Conservation (phyloP, 1,140 invertebrate genomes). For the Limonius californicus region DNA sequence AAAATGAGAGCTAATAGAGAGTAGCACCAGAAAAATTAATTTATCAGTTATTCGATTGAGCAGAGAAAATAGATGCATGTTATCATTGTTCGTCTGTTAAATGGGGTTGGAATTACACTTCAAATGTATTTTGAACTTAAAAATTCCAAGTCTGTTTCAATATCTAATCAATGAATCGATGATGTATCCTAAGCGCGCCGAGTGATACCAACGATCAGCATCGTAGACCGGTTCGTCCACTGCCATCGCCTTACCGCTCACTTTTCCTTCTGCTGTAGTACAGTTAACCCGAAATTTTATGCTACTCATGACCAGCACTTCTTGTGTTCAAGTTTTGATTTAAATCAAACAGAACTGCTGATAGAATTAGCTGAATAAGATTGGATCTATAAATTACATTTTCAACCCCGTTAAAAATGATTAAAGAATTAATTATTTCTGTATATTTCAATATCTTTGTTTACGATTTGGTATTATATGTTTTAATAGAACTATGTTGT, state of each 20-base stretch:
- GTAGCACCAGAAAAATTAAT: too few species aligned
- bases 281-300: background rate
- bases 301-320: background rate
- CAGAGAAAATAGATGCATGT: too few species aligned
- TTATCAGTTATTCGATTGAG: too few species aligned
- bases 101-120: background rate
- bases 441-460: too few species aligned
- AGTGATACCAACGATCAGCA: slow-evolving; percentile 5
- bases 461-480: too few species aligned
- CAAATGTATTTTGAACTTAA: background rate
- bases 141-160: background rate
- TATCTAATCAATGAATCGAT: slow-evolving; percentile 19
- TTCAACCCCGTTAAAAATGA: too few species aligned
- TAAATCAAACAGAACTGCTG: background rate
- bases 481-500: too few species aligned
- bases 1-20: too few species aligned
- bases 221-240: slow-evolving; percentile 8
- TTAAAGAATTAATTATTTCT: background rate
- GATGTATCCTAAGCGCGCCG: slow-evolving; percentile 1
- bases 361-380: background rate
- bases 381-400: background rate
- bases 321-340: background rate
- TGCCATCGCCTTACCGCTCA: background rate
- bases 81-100: background rate
- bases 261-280: background rate